These are phyloP conservation scores for Ranitomeya variabilis DNA, from an alignment of 2,113 vertebrate genomes.

Conservation along the genomic window DNA sequence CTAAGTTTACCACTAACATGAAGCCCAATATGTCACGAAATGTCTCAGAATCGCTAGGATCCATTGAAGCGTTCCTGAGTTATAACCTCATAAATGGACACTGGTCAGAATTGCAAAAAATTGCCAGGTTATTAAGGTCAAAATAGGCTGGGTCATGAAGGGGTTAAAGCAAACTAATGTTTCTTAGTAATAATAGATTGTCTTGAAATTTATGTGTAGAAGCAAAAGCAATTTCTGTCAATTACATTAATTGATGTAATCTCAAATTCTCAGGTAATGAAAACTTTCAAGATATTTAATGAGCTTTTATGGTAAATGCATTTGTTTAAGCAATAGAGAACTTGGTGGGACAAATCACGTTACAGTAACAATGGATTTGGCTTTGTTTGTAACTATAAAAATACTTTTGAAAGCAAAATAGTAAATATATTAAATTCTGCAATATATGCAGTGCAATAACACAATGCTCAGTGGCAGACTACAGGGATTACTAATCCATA, in stretches of 20 bases:
- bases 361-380: neutral
- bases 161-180: slow-evolving; percentile 19
- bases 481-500: too few species aligned
- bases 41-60: too few species aligned
- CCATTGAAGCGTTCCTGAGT: too few species aligned
- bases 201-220: neutral
- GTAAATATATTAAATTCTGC: neutral
- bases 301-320: neutral
- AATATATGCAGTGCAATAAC: neutral
- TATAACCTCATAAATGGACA: too few species aligned
- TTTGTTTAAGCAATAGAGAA: neutral
- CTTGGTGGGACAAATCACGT: neutral
- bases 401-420: too few species aligned
- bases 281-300: slow-evolving; percentile 16
- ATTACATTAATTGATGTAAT: slow-evolving; percentile 2
- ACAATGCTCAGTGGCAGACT: neutral
- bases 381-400: neutral
- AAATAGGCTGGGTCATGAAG: too few species aligned
- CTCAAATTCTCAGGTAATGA: slow-evolving; percentile 8
- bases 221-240: slow-evolving; percentile 3
- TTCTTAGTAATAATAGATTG: slow-evolving; percentile 17
- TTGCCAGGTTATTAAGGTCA: too few species aligned
- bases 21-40: too few species aligned
- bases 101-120: too few species aligned
- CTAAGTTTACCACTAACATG: too few species aligned